A percentile compares a stretch with the other conserved stretches of the same genome.
Evolutionary conservation across 1,140 invertebrate species (phyloP).

Genomic region (Latrodectus geometricus): DNA sequence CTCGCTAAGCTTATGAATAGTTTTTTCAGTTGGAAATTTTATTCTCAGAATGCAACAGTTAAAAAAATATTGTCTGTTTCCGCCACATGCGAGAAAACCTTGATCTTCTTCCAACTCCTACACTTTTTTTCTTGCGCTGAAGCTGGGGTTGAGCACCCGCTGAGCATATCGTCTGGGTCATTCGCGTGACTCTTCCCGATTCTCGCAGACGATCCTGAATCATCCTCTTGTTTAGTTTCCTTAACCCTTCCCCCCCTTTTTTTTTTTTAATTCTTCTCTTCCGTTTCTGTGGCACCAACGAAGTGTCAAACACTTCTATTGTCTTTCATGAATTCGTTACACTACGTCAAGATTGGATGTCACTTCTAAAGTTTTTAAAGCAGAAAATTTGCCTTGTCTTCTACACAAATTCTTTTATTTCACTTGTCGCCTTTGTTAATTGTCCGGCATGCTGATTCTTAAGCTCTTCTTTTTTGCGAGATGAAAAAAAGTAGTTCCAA

Average conservation of each 20-base stretch:
- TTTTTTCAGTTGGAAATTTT: no score
- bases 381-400: no score
- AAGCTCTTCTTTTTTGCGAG: no score
- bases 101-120: constrained; percentile 29
- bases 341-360: neutral
- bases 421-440: no score
- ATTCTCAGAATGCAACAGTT: no score
- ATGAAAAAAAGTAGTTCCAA: no score
- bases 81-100: constrained; percentile 5
- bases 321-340: neutral
- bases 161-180: constrained; percentile 46
- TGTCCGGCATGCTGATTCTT: no score
- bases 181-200: constrained; percentile 45
- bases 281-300: neutral
- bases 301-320: neutral
- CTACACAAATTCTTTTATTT: no score
- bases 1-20: no score
- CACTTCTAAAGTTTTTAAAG: neutral
- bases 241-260: neutral
- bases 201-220: constrained; percentile 46
- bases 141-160: neutral
- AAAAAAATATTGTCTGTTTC: neutral
- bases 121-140: constrained; percentile 2
- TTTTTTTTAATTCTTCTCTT: constrained; percentile 4
- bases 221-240: constrained; percentile 17